Percentiles rank a stretch among this genome's conserved stretches.
Conservation (phyloP, 2,888 invertebrate species). For the Lochmaea crataegi region DNA sequence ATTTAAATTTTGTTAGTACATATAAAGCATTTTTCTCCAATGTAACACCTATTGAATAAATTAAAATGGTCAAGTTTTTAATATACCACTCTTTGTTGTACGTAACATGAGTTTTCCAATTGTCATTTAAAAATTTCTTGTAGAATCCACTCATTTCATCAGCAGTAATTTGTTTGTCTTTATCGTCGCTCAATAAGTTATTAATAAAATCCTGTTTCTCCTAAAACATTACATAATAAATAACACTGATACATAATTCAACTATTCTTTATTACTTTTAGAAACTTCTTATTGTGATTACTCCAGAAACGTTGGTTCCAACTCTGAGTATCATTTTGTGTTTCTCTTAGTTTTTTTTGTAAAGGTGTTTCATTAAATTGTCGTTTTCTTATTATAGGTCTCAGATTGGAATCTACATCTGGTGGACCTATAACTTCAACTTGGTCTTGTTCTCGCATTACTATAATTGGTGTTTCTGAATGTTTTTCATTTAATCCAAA, state of each 20-base stretch:
- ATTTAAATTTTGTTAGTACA: conserved; percentile 23
- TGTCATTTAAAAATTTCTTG: conserved; percentile 84
- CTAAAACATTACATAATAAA: conserved; percentile 62
- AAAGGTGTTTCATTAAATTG: conserved; percentile 74
- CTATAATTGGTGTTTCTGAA: conserved; percentile 58
- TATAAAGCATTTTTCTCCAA: conserved; percentile 57
- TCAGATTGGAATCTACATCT: conserved; percentile 82
- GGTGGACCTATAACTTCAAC: conserved; percentile 83
- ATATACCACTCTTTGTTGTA: conserved; percentile 90
- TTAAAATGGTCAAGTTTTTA: conserved; percentile 76
- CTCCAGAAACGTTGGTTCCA: conserved; percentile 92
- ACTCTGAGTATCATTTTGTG: conserved; percentile 76
- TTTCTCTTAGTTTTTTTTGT: conserved; percentile 73
- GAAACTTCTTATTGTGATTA: conserved; percentile 81
- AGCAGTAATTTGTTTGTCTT: conserved; percentile 72
- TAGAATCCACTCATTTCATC: conserved; percentile 92
- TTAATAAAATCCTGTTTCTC: conserved; percentile 70
- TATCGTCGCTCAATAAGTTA: conserved; percentile 52
- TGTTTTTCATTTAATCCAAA: conserved; percentile 43
- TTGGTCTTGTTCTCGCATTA: conserved; percentile 57
- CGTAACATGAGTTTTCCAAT: conserved; percentile 78
- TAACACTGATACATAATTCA: conserved; percentile 24
- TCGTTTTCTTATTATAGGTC: conserved; percentile 76
- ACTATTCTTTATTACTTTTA: conserved; percentile 68
- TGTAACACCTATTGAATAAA: conserved; percentile 73